Conservation (phyloP, 2,113 vertebrate species). For the Callorhinus ursinus region DNA sequence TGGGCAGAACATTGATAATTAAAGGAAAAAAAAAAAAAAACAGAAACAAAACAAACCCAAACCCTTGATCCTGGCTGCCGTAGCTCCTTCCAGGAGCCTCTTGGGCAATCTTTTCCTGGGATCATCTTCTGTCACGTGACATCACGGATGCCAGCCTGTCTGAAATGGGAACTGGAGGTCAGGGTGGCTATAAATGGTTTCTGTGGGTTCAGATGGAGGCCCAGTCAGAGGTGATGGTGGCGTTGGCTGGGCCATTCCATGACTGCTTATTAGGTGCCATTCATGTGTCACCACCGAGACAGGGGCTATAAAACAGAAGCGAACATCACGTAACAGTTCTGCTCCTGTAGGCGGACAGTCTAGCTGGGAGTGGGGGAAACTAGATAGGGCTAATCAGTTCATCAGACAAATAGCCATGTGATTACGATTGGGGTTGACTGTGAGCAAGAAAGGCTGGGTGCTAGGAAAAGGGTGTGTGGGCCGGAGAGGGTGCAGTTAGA, state of each 20-base stretch:
- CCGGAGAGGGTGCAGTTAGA: fast-evolving
- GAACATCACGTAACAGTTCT: background rate
- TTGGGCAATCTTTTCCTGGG: background rate
- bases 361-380: background rate
- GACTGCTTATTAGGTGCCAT: background rate
- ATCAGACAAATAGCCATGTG: background rate
- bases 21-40: background rate
- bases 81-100: background rate
- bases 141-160: background rate
- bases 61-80: background rate
- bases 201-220: background rate
- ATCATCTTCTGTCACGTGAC: background rate
- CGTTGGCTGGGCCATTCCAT: background rate
- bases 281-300: background rate
- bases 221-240: background rate
- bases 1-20: background rate
- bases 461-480: background rate
- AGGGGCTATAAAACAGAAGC: background rate
- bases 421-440: background rate
- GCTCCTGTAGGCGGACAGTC: background rate
- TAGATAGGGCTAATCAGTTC: background rate
- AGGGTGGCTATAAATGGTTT: background rate
- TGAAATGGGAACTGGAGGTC: background rate
- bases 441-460: background rate
- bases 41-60: background rate